Percentiles rank a stretch among this genome's conserved stretches.
phyloP scores from a whole-genome alignment of 2,113 vertebrate species.

The Nansenia antarctica region DNA sequence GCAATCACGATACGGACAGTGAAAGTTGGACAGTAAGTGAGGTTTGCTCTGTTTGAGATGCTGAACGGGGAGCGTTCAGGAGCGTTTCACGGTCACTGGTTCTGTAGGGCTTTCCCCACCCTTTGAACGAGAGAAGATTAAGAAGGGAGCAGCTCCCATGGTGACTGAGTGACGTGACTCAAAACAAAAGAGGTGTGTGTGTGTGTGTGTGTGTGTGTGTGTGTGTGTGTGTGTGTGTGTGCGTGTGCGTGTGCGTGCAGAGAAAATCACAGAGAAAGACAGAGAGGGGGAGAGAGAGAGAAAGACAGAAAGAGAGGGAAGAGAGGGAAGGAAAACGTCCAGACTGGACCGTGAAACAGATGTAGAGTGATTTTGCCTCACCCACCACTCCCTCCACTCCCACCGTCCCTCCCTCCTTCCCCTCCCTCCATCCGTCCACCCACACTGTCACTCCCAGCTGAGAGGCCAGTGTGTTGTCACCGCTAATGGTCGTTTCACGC shows the following conservation, averaged over 20 bases:
- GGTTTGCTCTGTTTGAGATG: not conserved
- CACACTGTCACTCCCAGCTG: slow-evolving; percentile 1
- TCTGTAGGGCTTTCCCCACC: not conserved
- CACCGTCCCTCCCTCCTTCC: not conserved
- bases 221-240: not conserved
- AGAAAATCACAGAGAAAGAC: too few species aligned
- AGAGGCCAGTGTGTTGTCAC: not conserved
- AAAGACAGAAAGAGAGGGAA: not conserved
- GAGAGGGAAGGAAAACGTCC: too few species aligned
- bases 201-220: not conserved
- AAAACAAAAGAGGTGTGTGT: not conserved
- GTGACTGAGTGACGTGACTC: not conserved
- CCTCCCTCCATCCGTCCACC: not conserved
- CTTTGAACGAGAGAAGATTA: not conserved
- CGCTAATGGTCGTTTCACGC: not conserved
- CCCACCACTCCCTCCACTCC: not conserved
- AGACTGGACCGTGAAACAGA: slow-evolving; percentile 15
- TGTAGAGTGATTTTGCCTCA: slow-evolving; percentile 6
- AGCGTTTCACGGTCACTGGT: not conserved
- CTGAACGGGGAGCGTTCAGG: not conserved
- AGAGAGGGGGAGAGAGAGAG: not conserved
- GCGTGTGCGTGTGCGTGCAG: not conserved
- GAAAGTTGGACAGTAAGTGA: not conserved
- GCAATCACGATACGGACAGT: not conserved
- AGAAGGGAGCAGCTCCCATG: not conserved